These are phyloP conservation scores for Adoxophyes honmai DNA, from an alignment of 1,140 invertebrate species.

Conservation along the genomic window DNA sequence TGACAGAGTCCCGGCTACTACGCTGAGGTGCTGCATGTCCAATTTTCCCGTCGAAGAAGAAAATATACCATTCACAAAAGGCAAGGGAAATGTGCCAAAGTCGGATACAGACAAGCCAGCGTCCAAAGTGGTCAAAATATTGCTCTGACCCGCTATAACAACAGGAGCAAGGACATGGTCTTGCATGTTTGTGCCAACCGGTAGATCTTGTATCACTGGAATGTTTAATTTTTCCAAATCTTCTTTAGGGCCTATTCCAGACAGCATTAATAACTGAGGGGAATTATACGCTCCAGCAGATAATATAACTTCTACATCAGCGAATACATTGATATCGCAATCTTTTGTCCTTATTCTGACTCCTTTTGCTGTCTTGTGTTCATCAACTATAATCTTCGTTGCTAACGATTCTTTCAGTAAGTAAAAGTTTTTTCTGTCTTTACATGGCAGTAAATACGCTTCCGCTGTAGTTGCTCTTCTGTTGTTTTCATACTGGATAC, in stretches of 20 bases:
- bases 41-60: neutral
- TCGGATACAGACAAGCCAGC: neutral
- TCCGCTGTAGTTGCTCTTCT: neutral
- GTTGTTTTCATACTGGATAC: neutral
- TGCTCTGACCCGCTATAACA: neutral
- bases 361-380: neutral
- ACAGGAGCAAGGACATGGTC: neutral
- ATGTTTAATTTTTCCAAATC: neutral
- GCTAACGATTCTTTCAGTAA: neutral
- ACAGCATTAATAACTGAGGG: slow-evolving; percentile 83
- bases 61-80: neutral
- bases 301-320: slow-evolving; percentile 80
- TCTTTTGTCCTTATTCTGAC: neutral
- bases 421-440: neutral
- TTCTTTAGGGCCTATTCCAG: slow-evolving; percentile 81
- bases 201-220: neutral
- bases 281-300: slow-evolving; percentile 81
- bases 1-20: neutral
- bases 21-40: neutral
- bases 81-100: neutral
- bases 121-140: neutral
- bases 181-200: slow-evolving; percentile 17
- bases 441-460: neutral
- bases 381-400: no score
- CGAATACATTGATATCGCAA: slow-evolving; percentile 43